Evolutionary conservation across 2,797 vertebrate genomes (phyloP).

Genomic region (Danio jaintianensis): DNA sequence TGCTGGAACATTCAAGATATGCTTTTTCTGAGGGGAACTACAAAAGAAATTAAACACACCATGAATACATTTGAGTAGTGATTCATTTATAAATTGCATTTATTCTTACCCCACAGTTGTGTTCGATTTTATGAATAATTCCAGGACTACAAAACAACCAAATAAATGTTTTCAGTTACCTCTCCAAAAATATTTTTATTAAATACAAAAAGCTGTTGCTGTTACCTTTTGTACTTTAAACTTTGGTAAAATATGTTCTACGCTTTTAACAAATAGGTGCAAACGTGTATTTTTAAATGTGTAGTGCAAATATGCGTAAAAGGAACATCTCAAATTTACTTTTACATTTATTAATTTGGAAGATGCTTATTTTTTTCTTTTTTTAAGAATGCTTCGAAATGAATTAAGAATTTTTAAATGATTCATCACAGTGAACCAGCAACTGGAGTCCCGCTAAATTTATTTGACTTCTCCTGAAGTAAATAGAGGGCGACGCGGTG

Average conservation of each 20-base stretch:
- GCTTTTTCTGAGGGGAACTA: not conserved
- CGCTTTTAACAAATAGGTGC: no score
- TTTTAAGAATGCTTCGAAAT: no score
- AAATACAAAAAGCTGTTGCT: no score
- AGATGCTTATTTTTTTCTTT: no score
- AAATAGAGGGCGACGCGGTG: no score
- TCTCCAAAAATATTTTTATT: no score
- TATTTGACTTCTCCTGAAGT: not conserved
- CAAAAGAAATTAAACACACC: not conserved
- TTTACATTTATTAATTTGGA: not conserved
- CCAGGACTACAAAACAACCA: not conserved
- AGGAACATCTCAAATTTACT: not conserved
- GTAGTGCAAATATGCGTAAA: not conserved
- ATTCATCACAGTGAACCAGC: not conserved
- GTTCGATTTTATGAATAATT: not conserved
- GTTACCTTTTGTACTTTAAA: no score
- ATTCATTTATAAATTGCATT: not conserved
- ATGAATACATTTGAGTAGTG: not conserved
- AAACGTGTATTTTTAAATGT: no score
- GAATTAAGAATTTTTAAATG: not conserved
- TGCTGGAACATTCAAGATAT: slow-evolving; percentile 16
- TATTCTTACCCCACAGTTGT: not conserved
- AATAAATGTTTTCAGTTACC: not conserved
- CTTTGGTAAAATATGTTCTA: no score
- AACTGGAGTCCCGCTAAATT: not conserved